phyloP scores from a whole-genome alignment of 2,797 vertebrate species.

The Eidolon dupreanum region DNA sequence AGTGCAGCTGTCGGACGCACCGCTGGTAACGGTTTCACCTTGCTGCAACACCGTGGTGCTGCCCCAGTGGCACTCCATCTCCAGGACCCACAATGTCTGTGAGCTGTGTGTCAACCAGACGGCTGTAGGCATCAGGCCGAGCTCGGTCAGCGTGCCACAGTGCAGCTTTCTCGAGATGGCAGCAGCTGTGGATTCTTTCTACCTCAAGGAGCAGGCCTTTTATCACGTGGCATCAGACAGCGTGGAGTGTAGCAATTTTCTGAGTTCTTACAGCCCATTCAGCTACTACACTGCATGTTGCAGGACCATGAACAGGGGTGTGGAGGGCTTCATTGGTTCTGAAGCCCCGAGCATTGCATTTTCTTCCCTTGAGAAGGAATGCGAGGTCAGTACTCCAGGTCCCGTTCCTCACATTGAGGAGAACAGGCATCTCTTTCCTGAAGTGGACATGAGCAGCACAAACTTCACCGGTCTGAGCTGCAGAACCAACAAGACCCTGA shows the following conservation, averaged over 20 bases:
- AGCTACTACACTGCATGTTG: constrained; percentile 95
- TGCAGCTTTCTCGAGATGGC: constrained; percentile 87
- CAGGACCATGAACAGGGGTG: constrained; percentile 85
- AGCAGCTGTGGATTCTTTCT: constrained; percentile 88
- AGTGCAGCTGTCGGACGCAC: not conserved
- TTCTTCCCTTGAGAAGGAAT: constrained; percentile 85
- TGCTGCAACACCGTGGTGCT: constrained; percentile 93
- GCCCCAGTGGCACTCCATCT: constrained; percentile 85
- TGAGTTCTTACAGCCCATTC: constrained; percentile 91
- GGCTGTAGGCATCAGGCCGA: constrained; percentile 68
- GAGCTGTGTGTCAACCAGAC: constrained; percentile 92
- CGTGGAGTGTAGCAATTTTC: constrained; percentile 89
- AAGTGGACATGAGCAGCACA: constrained; percentile 69
- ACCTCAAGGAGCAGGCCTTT: constrained; percentile 87
- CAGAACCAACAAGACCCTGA: constrained; percentile 97
- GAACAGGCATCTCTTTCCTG: constrained; percentile 78
- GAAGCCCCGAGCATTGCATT: constrained; percentile 71
- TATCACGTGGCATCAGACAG: constrained; percentile 81
- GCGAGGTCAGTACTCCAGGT: constrained; percentile 41
- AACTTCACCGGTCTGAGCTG: constrained; percentile 92
- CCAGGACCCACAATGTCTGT: constrained; percentile 88
- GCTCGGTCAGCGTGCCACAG: constrained; percentile 80
- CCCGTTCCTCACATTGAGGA: constrained; percentile 89
- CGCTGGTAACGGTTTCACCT: constrained; percentile 59
- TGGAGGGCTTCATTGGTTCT: constrained; percentile 75